These are phyloP conservation scores for Nycticorax nycticorax DNA, from an alignment of 2,113 vertebrate genomes.

Conservation along the genomic window DNA sequence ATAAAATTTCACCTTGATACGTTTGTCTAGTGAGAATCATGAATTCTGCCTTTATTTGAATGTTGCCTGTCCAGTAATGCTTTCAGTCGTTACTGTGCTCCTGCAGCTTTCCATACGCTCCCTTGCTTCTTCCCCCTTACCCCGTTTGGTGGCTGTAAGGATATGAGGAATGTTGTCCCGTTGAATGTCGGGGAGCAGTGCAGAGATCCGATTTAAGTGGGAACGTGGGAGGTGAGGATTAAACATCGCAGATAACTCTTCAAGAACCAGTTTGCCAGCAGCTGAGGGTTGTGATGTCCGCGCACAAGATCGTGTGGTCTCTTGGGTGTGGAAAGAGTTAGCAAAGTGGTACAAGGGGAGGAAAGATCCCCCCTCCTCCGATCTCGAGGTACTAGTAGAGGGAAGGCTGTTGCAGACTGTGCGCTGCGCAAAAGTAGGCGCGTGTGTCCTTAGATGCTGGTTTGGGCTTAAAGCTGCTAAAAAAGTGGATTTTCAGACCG, in stretches of 20 bases:
- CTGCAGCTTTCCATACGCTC: not conserved
- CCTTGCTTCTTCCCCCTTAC: not conserved
- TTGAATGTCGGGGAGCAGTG: not conserved
- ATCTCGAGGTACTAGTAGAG: too few species aligned
- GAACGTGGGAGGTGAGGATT: not conserved
- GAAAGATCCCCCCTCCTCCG: not conserved
- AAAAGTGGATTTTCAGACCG: not conserved
- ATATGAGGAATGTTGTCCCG: not conserved
- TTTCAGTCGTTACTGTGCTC: not conserved
- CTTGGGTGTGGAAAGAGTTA: not conserved
- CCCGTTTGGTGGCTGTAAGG: not conserved
- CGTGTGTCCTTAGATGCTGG: not conserved
- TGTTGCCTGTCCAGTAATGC: slow-evolving; percentile 6
- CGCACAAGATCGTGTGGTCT: not conserved
- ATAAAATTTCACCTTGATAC: not conserved
- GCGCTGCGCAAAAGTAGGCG: not conserved
- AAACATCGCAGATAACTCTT: not conserved
- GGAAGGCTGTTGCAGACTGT: not conserved
- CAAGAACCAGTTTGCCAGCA: not conserved
- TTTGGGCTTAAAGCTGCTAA: not conserved
- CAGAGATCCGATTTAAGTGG: not conserved
- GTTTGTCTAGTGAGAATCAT: not conserved
- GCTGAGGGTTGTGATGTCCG: not conserved
- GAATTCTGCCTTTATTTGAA: slow-evolving; percentile 41
- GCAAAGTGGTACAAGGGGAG: not conserved